phyloP scores from a whole-genome alignment of 2,113 vertebrate genomes.

The Lontra canadensis region DNA sequence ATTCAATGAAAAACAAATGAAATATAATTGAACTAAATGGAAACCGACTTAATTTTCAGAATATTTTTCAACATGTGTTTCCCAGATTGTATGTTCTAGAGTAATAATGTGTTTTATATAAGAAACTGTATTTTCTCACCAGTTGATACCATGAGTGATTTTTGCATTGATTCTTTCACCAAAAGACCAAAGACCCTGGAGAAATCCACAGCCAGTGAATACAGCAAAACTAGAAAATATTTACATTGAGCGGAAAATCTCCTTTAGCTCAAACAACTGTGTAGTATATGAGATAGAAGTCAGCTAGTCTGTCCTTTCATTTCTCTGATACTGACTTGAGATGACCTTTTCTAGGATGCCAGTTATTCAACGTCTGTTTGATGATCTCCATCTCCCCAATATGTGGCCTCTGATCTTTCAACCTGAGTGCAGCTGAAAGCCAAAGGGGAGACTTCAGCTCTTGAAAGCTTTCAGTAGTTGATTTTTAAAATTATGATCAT shows the following conservation, averaged over 20 bases:
- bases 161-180: constrained; percentile 34
- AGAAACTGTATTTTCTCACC: constrained; percentile 3
- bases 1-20: not conserved
- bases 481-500: constrained; percentile 24
- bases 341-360: not conserved
- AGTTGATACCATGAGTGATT: not conserved
- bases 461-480: constrained; percentile 1
- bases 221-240: constrained; percentile 3
- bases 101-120: not conserved
- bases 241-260: constrained; percentile 7
- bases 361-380: constrained; percentile 37
- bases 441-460: not conserved
- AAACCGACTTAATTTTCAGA: not conserved
- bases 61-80: not conserved
- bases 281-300: not conserved
- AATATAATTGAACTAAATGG: not conserved
- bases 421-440: constrained; percentile 25
- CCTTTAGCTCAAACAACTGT: constrained; percentile 20
- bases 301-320: not conserved
- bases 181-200: constrained; percentile 2
- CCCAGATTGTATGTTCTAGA: not conserved
- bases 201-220: constrained; percentile 36
- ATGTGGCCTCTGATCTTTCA: constrained; percentile 51
- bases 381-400: not conserved
- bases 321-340: constrained; percentile 16